Evolutionary conservation across 2,797 vertebrate genomes (phyloP).

Genomic region (Pangasius mekongensis): DNA sequence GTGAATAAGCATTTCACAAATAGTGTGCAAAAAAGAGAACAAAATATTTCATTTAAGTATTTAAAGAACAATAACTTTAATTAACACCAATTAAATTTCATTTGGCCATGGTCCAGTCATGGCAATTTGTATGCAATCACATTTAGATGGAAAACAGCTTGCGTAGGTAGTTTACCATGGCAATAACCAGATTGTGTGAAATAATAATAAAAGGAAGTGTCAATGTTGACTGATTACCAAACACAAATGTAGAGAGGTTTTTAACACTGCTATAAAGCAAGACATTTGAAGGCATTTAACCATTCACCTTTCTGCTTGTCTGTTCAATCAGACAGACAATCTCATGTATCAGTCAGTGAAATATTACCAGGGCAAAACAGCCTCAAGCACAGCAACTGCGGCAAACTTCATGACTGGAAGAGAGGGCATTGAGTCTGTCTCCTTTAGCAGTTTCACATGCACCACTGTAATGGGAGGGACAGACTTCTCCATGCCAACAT

Average conservation of each 20-base stretch:
- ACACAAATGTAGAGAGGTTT: neutral
- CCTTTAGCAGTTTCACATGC: neutral
- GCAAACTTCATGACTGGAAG: constrained; percentile 21
- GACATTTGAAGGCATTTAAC: constrained; percentile 6
- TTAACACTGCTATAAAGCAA: neutral
- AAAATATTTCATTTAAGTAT: neutral
- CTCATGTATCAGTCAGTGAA: constrained; percentile 6
- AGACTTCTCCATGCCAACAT: neutral
- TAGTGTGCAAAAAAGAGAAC: neutral
- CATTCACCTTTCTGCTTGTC: neutral
- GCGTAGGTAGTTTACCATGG: neutral
- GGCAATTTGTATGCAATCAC: neutral
- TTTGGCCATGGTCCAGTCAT: neutral
- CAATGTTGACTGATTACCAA: neutral
- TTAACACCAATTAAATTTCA: neutral
- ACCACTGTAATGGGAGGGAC: constrained; percentile 9
- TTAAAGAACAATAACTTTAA: neutral
- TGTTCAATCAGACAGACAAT: neutral
- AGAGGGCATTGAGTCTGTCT: neutral
- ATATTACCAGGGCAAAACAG: constrained; percentile 11
- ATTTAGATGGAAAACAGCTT: neutral
- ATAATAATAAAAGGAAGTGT: neutral
- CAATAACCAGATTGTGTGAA: neutral
- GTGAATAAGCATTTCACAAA: neutral
- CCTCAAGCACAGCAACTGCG: constrained; percentile 8